Conservation (phyloP, 2,888 invertebrate species). For the Odontocolon sp. region DNA sequence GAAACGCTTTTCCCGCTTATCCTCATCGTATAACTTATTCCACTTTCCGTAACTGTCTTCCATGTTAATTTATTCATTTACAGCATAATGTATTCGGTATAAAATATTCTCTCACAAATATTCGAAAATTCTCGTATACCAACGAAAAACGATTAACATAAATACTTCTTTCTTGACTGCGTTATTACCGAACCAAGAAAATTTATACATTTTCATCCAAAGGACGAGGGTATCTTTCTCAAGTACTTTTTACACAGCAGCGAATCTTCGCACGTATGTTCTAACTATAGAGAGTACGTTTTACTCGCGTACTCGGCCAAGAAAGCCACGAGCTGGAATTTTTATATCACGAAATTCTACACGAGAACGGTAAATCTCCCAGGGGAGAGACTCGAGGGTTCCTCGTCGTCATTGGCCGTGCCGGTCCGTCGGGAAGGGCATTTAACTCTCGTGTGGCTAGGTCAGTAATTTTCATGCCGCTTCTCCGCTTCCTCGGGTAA, state of each 20-base stretch:
- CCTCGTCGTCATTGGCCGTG: neutral
- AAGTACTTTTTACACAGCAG: neutral
- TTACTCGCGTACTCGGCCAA: neutral
- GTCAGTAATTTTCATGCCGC: conserved; percentile 53
- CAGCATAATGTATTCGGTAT: too few species aligned
- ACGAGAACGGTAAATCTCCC: conserved; percentile 4
- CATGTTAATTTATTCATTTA: too few species aligned
- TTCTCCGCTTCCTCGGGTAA: conserved; percentile 19
- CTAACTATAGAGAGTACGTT: too few species aligned
- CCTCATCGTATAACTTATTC: too few species aligned
- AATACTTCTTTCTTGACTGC: neutral
- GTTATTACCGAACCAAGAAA: neutral
- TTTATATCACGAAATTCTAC: conserved; percentile 7
- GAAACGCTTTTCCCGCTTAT: too few species aligned
- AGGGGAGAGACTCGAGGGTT: conserved; percentile 3
- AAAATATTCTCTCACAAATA: too few species aligned
- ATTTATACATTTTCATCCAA: conserved; percentile 1
- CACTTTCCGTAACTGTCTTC: too few species aligned
- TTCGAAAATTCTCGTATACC: too few species aligned
- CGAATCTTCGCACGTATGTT: neutral
- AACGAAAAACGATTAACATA: neutral
- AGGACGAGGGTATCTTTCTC: neutral
- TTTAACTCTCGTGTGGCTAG: conserved; percentile 48
- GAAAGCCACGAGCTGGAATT: neutral
- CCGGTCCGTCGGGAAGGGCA: conserved; percentile 33